Conservation (phyloP, 2,888 invertebrate species). For the Agrotis segetum region DNA sequence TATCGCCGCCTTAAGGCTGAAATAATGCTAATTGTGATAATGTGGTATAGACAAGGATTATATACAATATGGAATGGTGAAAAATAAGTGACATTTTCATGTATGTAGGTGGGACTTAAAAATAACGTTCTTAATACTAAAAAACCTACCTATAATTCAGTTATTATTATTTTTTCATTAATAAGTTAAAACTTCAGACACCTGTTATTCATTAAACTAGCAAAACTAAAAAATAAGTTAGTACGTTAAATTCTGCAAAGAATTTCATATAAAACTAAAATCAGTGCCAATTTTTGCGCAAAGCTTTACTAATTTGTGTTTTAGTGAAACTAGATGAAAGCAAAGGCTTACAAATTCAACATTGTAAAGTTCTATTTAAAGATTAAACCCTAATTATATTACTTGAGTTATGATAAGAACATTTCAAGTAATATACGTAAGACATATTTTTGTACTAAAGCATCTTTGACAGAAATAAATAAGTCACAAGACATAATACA, state of each 20-base stretch:
- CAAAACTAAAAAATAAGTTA: slow-evolving; percentile 32
- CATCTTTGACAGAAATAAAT: background rate
- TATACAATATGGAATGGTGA: background rate
- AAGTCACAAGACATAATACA: slow-evolving; percentile 3
- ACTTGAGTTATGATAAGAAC: background rate
- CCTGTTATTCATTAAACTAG: slow-evolving; percentile 26
- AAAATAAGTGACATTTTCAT: background rate
- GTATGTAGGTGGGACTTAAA: background rate
- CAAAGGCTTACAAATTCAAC: slow-evolving; percentile 4
- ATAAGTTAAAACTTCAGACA: background rate
- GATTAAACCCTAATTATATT: background rate
- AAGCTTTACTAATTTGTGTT: slow-evolving; percentile 56
- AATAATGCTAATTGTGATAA: background rate
- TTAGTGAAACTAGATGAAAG: slow-evolving; percentile 43
- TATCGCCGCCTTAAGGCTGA: background rate
- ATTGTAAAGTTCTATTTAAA: background rate
- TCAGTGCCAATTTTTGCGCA: slow-evolving; percentile 53
- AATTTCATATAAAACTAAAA: slow-evolving; percentile 44
- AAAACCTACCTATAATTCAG: background rate
- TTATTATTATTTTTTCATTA: background rate
- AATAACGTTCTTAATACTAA: slow-evolving; percentile 26
- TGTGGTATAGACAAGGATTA: slow-evolving; percentile 1
- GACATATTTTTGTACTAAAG: background rate
- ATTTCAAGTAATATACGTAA: background rate
- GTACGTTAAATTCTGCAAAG: slow-evolving; percentile 45